Conservation (phyloP, 2,113 vertebrate genomes). For the Scomber colias region DNA sequence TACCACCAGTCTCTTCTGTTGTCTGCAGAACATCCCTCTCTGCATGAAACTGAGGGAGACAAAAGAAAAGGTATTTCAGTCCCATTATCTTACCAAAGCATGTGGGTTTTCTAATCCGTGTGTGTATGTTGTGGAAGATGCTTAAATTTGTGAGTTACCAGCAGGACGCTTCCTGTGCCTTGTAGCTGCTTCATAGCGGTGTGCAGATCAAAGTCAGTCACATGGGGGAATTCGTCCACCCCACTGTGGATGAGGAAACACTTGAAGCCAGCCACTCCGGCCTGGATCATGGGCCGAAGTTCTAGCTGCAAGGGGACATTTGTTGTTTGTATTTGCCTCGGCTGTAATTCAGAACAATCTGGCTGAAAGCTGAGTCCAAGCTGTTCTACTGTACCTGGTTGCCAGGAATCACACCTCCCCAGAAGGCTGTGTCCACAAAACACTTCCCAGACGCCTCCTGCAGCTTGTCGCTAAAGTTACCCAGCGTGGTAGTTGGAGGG, state of each 20-base stretch:
- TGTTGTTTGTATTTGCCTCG: background rate
- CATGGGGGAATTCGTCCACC: constrained; percentile 88
- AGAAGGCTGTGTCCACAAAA: constrained; percentile 88
- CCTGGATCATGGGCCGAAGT: constrained; percentile 85
- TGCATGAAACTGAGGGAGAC: constrained; percentile 84
- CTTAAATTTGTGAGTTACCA: constrained; percentile 75
- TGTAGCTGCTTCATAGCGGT: constrained; percentile 85
- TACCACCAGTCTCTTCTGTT: constrained; percentile 63
- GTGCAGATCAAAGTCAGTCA: constrained; percentile 82
- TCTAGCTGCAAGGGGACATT: constrained; percentile 74
- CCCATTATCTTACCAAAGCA: background rate
- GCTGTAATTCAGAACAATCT: background rate
- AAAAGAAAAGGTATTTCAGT: background rate
- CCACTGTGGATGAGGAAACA: constrained; percentile 90
- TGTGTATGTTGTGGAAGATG: background rate
- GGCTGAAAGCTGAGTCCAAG: background rate
- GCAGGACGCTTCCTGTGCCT: constrained; percentile 85
- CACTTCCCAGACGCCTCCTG: constrained; percentile 82
- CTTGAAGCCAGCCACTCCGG: constrained; percentile 88
- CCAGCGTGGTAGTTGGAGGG: constrained; percentile 86
- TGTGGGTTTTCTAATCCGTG: too few species aligned
- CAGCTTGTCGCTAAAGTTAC: constrained; percentile 81
- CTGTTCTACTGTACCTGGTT: constrained; percentile 81
- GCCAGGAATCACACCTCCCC: constrained; percentile 88
- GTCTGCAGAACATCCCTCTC: constrained; percentile 78